phyloP scores from a whole-genome alignment of 2,888 invertebrate genomes.

The Apantesis nais region DNA sequence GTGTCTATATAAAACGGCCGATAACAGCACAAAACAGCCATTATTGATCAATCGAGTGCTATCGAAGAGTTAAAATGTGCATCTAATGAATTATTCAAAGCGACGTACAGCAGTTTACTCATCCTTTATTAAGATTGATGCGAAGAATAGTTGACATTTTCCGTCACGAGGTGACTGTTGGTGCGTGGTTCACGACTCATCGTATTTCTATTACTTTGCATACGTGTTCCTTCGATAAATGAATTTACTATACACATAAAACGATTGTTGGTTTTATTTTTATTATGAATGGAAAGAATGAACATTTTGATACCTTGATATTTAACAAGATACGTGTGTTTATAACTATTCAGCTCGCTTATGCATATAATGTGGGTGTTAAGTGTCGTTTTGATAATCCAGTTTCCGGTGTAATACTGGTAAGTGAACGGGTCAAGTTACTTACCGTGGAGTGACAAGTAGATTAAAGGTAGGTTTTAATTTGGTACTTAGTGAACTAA shows the following conservation, averaged over 20 bases:
- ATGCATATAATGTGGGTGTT: background rate
- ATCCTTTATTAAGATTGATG: constrained; percentile 42
- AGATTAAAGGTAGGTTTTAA: background rate
- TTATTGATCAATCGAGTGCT: constrained; percentile 16
- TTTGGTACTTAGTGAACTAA: background rate
- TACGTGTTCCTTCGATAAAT: constrained; percentile 9
- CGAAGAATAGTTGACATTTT: constrained; percentile 37
- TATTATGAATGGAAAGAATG: background rate
- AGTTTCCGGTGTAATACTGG: constrained; percentile 1
- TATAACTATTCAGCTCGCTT: background rate
- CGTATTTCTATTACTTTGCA: constrained; percentile 34
- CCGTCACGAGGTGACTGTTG: constrained; percentile 38
- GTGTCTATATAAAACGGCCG: constrained; percentile 28
- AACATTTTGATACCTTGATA: background rate
- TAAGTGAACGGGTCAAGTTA: constrained; percentile 3
- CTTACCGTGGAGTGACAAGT: background rate
- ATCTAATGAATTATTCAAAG: constrained; percentile 45
- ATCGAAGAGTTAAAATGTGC: constrained; percentile 23
- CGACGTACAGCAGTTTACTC: constrained; percentile 31
- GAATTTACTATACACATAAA: background rate
- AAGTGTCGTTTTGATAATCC: constrained; percentile 1
- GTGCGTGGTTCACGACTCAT: constrained; percentile 41
- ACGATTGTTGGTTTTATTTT: background rate
- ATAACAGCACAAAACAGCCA: constrained; percentile 19
- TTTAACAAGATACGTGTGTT: background rate